Evolutionary conservation across 2,888 invertebrate species (phyloP), one percentile per base, ranked within the genome.

Genomic region (Noctua pronuba): DNA sequence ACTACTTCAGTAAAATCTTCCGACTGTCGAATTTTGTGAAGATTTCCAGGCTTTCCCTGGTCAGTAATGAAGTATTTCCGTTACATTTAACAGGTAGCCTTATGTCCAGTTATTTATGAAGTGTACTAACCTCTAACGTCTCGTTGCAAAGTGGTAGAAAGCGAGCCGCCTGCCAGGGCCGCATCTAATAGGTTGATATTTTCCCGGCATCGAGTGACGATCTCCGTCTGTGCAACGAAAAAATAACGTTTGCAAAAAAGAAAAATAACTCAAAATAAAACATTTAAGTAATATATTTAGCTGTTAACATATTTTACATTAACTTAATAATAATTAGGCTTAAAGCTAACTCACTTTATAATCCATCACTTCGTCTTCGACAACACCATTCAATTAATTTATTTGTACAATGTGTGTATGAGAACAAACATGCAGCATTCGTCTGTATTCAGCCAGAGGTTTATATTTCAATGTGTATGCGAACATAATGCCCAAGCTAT

Each of bases 161-260:
- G 92, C 79, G 97, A 93, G 79, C 97, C 96, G 86, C 96, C 94
- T 78, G 97, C 97, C 88, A 98, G 92, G 75, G 98, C 97, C 73
- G 97, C 97, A 92, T 98, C 98, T 95, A 99, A 97, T 91, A 98
- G 98, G 92, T 97, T 98, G 91, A 99, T 98, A 95, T 99, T 99
- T 92, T 99, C 98, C 90, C 98, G 98, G 96, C 99, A 99, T 80
- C 98, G 98, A 82, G 98, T 97, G 92, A 98, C 97, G 91, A 99
- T 97, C 97, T 99, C 99, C 94, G 98, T 98, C 99, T 99, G 96
- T 89, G 93, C 91, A 94, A 92, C 91, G 92, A 94, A 95, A 95
- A 92, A 92, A 84, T 72, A 85, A 85, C 68, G 79, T 88, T 88
- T 87, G 88, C 87, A 88, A 88, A 87, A 83, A 75, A 82, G 81